These are phyloP conservation scores for Eurypyga helias DNA, from an alignment of 2,113 vertebrate species.

Conservation along the genomic window DNA sequence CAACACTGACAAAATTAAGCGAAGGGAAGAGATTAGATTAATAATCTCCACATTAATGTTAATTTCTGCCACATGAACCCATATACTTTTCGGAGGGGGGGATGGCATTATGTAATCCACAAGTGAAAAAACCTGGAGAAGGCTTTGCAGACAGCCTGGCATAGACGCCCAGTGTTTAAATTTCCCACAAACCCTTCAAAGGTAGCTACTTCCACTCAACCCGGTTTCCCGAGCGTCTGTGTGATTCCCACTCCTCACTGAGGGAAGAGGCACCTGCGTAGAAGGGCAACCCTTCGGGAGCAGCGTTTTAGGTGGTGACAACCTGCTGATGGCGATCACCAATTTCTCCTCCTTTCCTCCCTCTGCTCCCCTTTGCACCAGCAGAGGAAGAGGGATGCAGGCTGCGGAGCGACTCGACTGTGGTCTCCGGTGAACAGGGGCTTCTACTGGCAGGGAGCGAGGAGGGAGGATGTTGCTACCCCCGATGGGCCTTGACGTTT, in stretches of 20 bases:
- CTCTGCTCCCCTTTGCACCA: rapidly evolving
- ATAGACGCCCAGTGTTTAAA: rapidly evolving
- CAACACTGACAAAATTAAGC: neutral
- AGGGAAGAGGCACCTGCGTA: neutral
- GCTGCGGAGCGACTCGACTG: neutral
- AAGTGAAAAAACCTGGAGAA: neutral
- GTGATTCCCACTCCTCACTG: neutral
- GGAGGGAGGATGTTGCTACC: neutral
- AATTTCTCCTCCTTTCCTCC: neutral
- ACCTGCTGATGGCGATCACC: neutral
- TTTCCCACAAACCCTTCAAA: neutral
- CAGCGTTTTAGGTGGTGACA: neutral
- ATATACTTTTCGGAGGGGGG: neutral
- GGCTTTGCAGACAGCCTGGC: neutral
- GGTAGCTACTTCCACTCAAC: neutral
- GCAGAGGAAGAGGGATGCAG: neutral
- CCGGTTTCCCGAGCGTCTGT: neutral
- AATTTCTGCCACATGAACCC: neutral
- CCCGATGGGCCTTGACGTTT: neutral
- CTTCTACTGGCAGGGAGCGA: rapidly evolving
- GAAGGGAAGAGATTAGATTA: neutral
- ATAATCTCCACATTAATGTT: neutral
- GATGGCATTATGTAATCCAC: neutral
- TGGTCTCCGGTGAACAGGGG: neutral
- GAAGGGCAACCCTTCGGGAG: neutral